phyloP scores from a whole-genome alignment of 1,140 invertebrate genomes.

The Hylaeus anthracinus region DNA sequence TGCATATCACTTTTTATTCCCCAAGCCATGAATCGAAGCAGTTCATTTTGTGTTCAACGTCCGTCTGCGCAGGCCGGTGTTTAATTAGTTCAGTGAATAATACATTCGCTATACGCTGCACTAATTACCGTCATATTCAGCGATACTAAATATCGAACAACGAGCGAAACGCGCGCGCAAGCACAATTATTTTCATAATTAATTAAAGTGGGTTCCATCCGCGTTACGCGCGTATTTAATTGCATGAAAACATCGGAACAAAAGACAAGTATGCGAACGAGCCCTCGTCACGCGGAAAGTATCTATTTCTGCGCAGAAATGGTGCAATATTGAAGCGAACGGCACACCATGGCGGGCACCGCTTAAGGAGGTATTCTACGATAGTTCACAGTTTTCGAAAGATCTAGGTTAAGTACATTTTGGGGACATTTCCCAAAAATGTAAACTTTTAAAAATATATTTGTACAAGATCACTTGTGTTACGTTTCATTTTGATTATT shows the following conservation, averaged over 20 bases:
- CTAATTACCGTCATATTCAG: constrained; percentile 42
- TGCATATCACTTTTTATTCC: background rate
- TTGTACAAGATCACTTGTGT: too few species aligned
- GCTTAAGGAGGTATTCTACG: too few species aligned
- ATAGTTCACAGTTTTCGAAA: too few species aligned
- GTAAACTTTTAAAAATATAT: too few species aligned
- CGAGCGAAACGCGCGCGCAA: background rate
- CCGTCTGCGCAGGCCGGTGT: background rate
- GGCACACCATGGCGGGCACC: too few species aligned
- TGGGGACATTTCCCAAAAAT: too few species aligned
- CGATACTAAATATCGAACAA: constrained; percentile 47
- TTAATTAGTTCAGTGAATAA: constrained; percentile 47
- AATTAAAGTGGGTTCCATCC: constrained; percentile 39
- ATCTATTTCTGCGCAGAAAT: constrained; percentile 8
- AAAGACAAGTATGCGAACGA: constrained; percentile 20
- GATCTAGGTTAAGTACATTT: too few species aligned
- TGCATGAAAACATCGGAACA: constrained; percentile 37
- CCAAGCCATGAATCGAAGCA: background rate
- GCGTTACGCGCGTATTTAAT: constrained; percentile 33
- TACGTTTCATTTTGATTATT: too few species aligned
- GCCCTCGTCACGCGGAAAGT: constrained; percentile 29
- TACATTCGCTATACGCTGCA: constrained; percentile 17
- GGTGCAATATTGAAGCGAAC: too few species aligned
- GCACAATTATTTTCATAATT: constrained; percentile 47
- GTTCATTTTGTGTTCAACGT: background rate